Percentiles rank a stretch among this genome's conserved stretches.
These are phyloP conservation scores for Mesorhabditis spiculigera DNA, from an alignment of 2,888 invertebrate genomes.

Conservation along the genomic window DNA sequence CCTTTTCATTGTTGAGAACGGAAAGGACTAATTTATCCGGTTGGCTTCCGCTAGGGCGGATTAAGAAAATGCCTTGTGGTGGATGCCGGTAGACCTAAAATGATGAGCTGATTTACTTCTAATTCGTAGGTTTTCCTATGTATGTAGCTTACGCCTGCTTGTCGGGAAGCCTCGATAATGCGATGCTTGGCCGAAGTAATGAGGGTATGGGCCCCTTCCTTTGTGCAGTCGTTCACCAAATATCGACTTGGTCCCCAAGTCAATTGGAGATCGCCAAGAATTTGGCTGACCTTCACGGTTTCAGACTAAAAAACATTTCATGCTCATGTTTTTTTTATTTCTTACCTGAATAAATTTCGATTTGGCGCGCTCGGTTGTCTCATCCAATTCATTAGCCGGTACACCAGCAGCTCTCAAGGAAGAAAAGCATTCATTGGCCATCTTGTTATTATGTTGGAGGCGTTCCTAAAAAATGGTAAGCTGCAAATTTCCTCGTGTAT, in stretches of 20 bases:
- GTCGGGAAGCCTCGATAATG: slow-evolving; percentile 60
- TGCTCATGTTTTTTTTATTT: slow-evolving; percentile 13
- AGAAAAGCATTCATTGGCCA: slow-evolving; percentile 8
- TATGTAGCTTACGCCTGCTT: slow-evolving; percentile 10
- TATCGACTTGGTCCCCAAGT: slow-evolving; percentile 28
- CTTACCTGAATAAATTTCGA: slow-evolving; percentile 15
- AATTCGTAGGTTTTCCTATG: neutral
- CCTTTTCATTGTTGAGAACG: slow-evolving; percentile 28
- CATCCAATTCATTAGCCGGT: slow-evolving; percentile 9
- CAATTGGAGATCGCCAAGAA: slow-evolving; percentile 22
- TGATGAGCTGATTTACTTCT: no score
- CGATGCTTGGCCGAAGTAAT: slow-evolving; percentile 57
- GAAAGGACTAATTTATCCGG: slow-evolving; percentile 30
- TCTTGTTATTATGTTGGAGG: neutral
- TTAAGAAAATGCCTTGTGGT: slow-evolving; percentile 84
- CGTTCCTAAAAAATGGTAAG: neutral
- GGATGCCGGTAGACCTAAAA: slow-evolving; percentile 13
- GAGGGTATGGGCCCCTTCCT: slow-evolving; percentile 26
- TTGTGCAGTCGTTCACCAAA: slow-evolving; percentile 29
- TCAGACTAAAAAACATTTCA: neutral
- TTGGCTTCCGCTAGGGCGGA: slow-evolving; percentile 66
- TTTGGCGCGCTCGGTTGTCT: slow-evolving; percentile 14
- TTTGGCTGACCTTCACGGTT: slow-evolving; percentile 17
- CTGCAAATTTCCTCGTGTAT: neutral
- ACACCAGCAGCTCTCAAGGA: slow-evolving; percentile 9